Conservation (phyloP, 2,113 vertebrate genomes). For the Cariama cristata region DNA sequence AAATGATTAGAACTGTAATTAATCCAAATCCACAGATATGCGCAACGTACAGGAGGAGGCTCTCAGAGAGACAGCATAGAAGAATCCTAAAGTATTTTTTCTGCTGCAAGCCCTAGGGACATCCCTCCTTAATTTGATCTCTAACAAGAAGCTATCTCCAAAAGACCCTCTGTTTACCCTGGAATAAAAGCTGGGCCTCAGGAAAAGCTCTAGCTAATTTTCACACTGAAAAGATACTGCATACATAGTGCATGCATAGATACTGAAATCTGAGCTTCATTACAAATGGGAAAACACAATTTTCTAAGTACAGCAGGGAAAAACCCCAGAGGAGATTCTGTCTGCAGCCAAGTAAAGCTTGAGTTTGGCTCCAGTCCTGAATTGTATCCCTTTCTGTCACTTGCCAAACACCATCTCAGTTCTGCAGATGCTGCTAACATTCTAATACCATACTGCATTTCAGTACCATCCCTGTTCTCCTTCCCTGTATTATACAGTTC, state of each 20-base stretch:
- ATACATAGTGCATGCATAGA: background rate
- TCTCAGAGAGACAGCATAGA: background rate
- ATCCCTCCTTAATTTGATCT: background rate
- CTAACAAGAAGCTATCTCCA: background rate
- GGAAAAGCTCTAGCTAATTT: slow-evolving; percentile 14
- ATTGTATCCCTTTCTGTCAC: background rate
- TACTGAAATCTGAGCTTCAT: background rate
- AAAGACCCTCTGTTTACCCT: background rate
- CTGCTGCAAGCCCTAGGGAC: background rate
- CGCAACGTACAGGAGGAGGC: background rate
- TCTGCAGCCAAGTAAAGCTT: slow-evolving; percentile 12
- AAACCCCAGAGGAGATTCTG: background rate
- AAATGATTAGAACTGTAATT: slow-evolving; percentile 46
- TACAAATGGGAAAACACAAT: background rate
- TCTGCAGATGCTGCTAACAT: background rate
- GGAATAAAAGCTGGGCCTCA: background rate
- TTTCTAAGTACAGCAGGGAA: background rate
- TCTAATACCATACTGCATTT: background rate
- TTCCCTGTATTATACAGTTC: background rate
- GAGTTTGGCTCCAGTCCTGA: slow-evolving; percentile 4
- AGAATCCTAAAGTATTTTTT: background rate
- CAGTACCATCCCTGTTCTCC: background rate
- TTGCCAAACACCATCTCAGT: background rate
- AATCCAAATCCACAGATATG: background rate
- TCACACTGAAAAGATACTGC: background rate